Evolutionary conservation across 1,140 invertebrate species (phyloP), one percentile per base, ranked within the genome.

Genomic region (Apis dorsata): DNA sequence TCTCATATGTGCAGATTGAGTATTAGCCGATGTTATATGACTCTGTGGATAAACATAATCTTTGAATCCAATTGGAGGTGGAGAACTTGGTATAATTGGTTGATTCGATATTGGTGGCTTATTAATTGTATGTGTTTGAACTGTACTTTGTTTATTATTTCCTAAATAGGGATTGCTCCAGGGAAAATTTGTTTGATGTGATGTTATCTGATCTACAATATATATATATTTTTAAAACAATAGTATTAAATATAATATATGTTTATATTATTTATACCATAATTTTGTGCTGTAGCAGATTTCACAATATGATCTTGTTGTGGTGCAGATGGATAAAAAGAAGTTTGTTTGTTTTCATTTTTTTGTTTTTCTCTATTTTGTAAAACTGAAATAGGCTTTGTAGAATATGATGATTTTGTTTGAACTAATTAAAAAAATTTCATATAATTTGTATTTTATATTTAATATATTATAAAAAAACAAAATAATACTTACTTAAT

Each of bases 401-500:
- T 2, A 12, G 59, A 17, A 17, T 24, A 53, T 28, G 19, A 51
- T 49, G 81, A 11, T 60, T 70, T 83, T 28, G 57, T 69, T 83
- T 77, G 81, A 77, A 15, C 68, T 83, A 79, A 68, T 57, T 10
- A 11, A 24, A 65, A 71, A 60, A 75, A 15, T 24, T 81, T 62
- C 5, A 62, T 73, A 44, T 53, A 34, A 55, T 12, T 57, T 55
- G 13, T n/a, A 13, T 1, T 51, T 60, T 19, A 49, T 24, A 2
- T 53, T 1, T 63, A 65, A 63, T 63, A 63, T 24, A 28, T 28
- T 15, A 34, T 51, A 13, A 69, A 53, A n/a, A 17, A 2, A 9
- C 71, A n/a, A 24, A 34, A 57, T 72, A 80, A 9, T 19, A 84
- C 72, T 84, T 82, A 90, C 90, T 11, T 60, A 88, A 85, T n/a